Evolutionary conservation across 2,888 invertebrate species (phyloP).

Genomic region (Stegana nigrithorax): DNA sequence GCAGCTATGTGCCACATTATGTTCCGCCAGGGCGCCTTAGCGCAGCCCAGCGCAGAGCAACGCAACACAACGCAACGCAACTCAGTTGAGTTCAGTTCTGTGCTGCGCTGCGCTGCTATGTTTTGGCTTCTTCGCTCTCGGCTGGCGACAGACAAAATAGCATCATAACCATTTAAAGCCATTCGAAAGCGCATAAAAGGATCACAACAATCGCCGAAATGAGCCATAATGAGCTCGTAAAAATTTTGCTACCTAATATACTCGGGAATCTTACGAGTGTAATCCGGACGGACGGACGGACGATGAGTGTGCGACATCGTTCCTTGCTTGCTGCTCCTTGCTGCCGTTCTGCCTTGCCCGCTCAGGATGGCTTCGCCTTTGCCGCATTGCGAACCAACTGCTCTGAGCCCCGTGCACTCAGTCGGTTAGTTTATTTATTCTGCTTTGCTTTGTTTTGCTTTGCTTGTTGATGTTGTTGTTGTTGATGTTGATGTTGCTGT

Average conservation of each 20-base stretch:
- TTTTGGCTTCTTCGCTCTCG: constrained; percentile 2
- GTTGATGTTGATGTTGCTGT: too few species aligned
- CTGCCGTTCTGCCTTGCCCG: constrained; percentile 5
- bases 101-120: constrained; percentile 37
- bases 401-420: too few species aligned
- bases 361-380: constrained; percentile 15
- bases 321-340: constrained; percentile 13
- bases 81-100: constrained; percentile 22
- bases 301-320: constrained; percentile 11
- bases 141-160: constrained; percentile 54
- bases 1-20: background rate
- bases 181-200: constrained; percentile 69
- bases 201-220: constrained; percentile 70
- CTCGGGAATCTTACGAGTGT: constrained; percentile 66
- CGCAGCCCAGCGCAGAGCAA: background rate
- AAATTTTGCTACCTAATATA: constrained; percentile 70
- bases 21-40: background rate
- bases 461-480: constrained; percentile 16
- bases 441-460: constrained; percentile 9
- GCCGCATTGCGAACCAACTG: constrained; percentile 13
- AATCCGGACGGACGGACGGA: too few species aligned
- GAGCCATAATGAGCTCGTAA: constrained; percentile 70
- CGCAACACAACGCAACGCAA: background rate
- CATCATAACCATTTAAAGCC: constrained; percentile 68
- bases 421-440: too few species aligned